These are phyloP conservation scores for Cyclophora albipunctata DNA, from an alignment of 2,888 invertebrate genomes.

Conservation along the genomic window DNA sequence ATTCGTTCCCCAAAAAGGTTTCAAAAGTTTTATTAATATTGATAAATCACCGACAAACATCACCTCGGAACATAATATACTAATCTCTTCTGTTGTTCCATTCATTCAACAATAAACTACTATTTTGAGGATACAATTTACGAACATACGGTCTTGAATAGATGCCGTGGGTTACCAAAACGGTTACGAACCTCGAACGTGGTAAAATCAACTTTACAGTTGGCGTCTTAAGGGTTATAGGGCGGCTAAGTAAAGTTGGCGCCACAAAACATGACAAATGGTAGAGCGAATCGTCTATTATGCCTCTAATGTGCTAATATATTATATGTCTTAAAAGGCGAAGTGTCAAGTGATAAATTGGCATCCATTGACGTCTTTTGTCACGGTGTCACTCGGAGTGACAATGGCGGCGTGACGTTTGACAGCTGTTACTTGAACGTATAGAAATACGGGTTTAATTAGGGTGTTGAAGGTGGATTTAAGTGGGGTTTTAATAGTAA, in stretches of 20 bases:
- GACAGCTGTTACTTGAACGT: constrained; percentile 43
- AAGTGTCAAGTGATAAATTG: constrained; percentile 59
- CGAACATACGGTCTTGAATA: constrained; percentile 38
- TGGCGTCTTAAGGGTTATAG: constrained; percentile 5
- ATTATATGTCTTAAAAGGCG: constrained; percentile 61
- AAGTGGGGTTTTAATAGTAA: neutral
- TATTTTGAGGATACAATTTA: constrained; percentile 44
- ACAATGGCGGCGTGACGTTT: constrained; percentile 5
- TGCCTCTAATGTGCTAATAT: constrained; percentile 67
- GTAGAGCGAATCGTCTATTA: constrained; percentile 60
- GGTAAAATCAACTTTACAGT: constrained; percentile 11
- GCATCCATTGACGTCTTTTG: constrained; percentile 41
- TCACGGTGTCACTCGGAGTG: constrained; percentile 23
- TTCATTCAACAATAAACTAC: constrained; percentile 37
- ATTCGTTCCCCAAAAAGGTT: too few relatives aligned
- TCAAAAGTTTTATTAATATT: constrained; percentile 5
- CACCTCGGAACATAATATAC: constrained; percentile 30
- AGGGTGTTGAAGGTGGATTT: constrained; percentile 19
- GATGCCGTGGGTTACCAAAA: constrained; percentile 21
- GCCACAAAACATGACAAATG: constrained; percentile 59
- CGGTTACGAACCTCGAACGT: neutral
- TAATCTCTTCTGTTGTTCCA: constrained; percentile 31
- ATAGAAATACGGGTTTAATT: constrained; percentile 29
- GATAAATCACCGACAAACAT: constrained; percentile 22
- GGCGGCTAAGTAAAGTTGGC: constrained; percentile 13